Percentiles rank a stretch among this genome's conserved stretches.
Evolutionary conservation across 2,888 invertebrate species (phyloP).

Genomic region (Entomobrya multifasciata): DNA sequence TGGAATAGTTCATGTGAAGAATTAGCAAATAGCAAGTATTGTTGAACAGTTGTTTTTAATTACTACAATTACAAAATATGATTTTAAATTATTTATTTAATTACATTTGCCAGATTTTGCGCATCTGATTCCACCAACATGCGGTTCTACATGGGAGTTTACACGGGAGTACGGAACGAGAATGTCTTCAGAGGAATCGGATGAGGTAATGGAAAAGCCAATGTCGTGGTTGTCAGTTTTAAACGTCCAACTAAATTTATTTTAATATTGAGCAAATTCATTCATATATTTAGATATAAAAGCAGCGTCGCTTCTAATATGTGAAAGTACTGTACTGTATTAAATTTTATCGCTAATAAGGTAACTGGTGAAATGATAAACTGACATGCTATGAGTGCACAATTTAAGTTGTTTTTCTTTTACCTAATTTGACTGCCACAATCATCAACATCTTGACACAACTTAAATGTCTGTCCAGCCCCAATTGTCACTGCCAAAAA

Average conservation of each 20-base stretch:
- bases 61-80: background rate
- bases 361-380: too few relatives aligned
- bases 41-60: background rate
- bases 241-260: slow-evolving; percentile 70
- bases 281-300: too few relatives aligned
- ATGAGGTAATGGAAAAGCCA: slow-evolving; percentile 69
- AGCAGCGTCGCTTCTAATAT: too few relatives aligned
- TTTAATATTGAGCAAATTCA: background rate
- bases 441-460: slow-evolving; percentile 68
- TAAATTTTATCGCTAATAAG: too few relatives aligned
- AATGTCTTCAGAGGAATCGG: slow-evolving; percentile 59
- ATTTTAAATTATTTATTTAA: background rate
- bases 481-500: slow-evolving; percentile 69
- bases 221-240: slow-evolving; percentile 75
- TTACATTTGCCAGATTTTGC: slow-evolving; percentile 76
- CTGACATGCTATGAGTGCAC: too few relatives aligned
- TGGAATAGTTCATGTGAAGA: too few relatives aligned
- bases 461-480: slow-evolving; percentile 66
- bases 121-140: slow-evolving; percentile 71
- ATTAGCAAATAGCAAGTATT: too few relatives aligned
- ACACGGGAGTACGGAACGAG: slow-evolving; percentile 71
- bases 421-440: too few relatives aligned
- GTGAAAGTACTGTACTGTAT: too few relatives aligned
- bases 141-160: slow-evolving; percentile 71
- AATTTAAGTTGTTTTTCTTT: too few relatives aligned